Conservation (phyloP, 2,888 invertebrate species). For the Drosophila recens region DNA sequence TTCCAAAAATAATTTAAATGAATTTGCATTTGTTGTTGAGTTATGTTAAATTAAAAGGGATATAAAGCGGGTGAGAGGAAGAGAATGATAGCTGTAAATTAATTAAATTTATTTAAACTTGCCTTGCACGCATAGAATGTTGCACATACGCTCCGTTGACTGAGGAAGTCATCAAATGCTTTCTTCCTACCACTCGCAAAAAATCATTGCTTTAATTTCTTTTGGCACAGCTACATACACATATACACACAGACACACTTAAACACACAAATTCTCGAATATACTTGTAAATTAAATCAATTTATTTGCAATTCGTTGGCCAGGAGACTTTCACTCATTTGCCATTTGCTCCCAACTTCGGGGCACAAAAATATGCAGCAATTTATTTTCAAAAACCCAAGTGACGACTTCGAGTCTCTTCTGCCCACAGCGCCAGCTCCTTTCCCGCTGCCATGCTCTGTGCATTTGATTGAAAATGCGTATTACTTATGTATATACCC, state of each 20-base stretch:
- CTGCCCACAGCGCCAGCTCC: conserved; percentile 6
- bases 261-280: conserved; percentile 46
- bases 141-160: conserved; percentile 45
- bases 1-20: conserved; percentile 57
- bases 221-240: conserved; percentile 52
- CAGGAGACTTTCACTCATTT: conserved; percentile 50
- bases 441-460: conserved; percentile 3
- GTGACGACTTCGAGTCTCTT: conserved; percentile 42
- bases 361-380: conserved; percentile 75
- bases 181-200: conserved; percentile 24
- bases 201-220: conserved; percentile 75
- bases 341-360: conserved; percentile 15
- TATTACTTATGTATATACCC: conserved; percentile 69
- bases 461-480: conserved; percentile 74
- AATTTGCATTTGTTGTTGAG: conserved; percentile 60
- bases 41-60: conserved; percentile 40
- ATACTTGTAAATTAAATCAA: conserved; percentile 75
- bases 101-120: conserved; percentile 67
- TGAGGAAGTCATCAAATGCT: conserved; percentile 47
- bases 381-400: conserved; percentile 69
- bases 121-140: conserved; percentile 15
- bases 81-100: conserved; percentile 52
- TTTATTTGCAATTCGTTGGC: conserved; percentile 72
- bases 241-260: conserved; percentile 14
- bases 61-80: not conserved